A percentile compares a stretch with the other conserved stretches of the same genome.
These are phyloP conservation scores for Phaethon lepturus DNA, from an alignment of 2,113 vertebrate genomes.

Conservation along the genomic window DNA sequence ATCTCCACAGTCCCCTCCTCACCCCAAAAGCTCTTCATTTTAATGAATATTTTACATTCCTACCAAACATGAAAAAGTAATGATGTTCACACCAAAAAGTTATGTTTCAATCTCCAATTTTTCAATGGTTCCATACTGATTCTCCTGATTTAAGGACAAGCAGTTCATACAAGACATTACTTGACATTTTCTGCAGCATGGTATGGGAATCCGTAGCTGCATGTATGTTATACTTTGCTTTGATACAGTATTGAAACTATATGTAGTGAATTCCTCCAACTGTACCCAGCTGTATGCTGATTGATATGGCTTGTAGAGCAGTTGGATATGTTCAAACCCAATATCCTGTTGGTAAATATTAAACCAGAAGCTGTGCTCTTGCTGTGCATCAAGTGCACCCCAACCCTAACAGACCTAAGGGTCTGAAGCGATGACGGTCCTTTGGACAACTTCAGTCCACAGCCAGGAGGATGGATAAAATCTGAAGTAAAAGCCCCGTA, in stretches of 20 bases:
- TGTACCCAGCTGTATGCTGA: rapidly evolving
- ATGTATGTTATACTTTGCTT: not conserved
- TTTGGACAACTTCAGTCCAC: not conserved
- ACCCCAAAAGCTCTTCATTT: not conserved
- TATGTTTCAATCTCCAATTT: not conserved
- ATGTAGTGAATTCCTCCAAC: not conserved
- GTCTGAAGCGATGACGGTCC: not conserved
- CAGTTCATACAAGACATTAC: not conserved
- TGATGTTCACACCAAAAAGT: not conserved
- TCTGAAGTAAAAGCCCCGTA: not conserved
- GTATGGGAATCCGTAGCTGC: not conserved
- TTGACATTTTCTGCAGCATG: not conserved
- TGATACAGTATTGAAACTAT: not conserved
- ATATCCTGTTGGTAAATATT: not conserved
- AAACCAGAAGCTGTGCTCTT: not conserved
- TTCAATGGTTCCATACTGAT: not conserved
- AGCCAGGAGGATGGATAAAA: not conserved
- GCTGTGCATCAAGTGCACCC: not conserved
- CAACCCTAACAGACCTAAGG: not conserved
- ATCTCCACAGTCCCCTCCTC: not conserved
- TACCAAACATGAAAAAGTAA: not conserved
- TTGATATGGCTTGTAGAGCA: not conserved
- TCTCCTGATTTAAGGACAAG: not conserved
- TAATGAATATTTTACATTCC: not conserved
- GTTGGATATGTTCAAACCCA: not conserved